Evolutionary conservation across 2,113 vertebrate species (phyloP).

Genomic region (Notarius quadriscutis): DNA sequence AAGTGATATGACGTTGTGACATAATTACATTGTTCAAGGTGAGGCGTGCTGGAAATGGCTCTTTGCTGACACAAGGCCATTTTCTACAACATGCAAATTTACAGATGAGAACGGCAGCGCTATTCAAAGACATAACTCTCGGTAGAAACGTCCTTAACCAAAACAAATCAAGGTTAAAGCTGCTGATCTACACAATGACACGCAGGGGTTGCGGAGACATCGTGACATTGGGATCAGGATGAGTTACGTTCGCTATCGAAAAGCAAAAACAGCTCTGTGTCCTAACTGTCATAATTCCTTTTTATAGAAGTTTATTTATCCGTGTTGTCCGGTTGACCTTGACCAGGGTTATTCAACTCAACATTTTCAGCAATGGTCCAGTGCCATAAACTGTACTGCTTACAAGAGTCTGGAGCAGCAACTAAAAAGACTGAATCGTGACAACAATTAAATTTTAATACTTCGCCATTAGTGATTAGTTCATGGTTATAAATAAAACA

Average conservation of each 20-base stretch:
- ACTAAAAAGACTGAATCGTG: background rate
- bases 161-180: slow-evolving; percentile 40
- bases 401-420: background rate
- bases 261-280: slow-evolving; percentile 37
- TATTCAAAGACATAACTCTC: slow-evolving; percentile 35
- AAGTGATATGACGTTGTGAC: slow-evolving; percentile 50
- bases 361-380: background rate
- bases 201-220: slow-evolving; percentile 39
- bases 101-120: slow-evolving; percentile 38
- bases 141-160: slow-evolving; percentile 23
- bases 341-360: background rate
- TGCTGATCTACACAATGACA: slow-evolving; percentile 42
- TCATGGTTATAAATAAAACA: background rate
- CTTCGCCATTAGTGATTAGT: background rate
- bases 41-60: slow-evolving; percentile 49
- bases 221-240: background rate
- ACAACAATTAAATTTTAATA: background rate
- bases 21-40: slow-evolving; percentile 61
- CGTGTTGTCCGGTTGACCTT: background rate
- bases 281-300: slow-evolving; percentile 14
- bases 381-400: background rate
- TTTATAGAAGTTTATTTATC: slow-evolving; percentile 11
- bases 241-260: slow-evolving; percentile 10
- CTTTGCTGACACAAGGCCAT: slow-evolving; percentile 59
- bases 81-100: slow-evolving; percentile 57